Evolutionary conservation across 2,113 vertebrate species (phyloP).

Genomic region (Cochlearius cochlearius): DNA sequence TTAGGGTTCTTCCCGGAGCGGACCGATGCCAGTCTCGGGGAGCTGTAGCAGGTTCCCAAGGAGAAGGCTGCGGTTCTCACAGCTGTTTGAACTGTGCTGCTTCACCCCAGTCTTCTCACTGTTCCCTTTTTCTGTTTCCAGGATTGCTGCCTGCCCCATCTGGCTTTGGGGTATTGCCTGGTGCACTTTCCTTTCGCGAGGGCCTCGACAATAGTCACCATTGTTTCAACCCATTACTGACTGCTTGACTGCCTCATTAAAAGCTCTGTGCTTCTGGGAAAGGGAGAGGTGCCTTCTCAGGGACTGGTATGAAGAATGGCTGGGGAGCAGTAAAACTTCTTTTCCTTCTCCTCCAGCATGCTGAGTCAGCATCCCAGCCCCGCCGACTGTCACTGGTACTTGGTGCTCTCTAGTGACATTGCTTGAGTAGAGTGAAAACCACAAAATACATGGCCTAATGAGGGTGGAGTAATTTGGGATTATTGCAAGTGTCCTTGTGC

Average conservation of each 20-base stretch:
- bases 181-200: not conserved
- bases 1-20: not conserved
- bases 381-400: not conserved
- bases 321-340: not conserved
- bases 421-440: conserved; percentile 36
- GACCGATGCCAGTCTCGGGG: not conserved
- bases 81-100: not conserved
- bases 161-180: not conserved
- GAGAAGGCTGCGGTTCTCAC: not conserved
- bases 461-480: conserved; percentile 33
- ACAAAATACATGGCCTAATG: conserved; percentile 45
- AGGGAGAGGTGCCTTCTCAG: not conserved
- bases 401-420: conserved; percentile 24
- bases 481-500: conserved; percentile 46
- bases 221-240: not conserved
- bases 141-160: not conserved
- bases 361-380: conserved; percentile 40
- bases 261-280: not conserved
- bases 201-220: not conserved
- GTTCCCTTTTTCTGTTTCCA: conserved; percentile 23
- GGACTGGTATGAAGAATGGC: accelerated
- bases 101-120: not conserved
- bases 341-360: not conserved
- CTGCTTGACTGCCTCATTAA: not conserved
- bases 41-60: not conserved